phyloP scores from a whole-genome alignment of 2,888 invertebrate genomes.

The Erpobdella octoculata region DNA sequence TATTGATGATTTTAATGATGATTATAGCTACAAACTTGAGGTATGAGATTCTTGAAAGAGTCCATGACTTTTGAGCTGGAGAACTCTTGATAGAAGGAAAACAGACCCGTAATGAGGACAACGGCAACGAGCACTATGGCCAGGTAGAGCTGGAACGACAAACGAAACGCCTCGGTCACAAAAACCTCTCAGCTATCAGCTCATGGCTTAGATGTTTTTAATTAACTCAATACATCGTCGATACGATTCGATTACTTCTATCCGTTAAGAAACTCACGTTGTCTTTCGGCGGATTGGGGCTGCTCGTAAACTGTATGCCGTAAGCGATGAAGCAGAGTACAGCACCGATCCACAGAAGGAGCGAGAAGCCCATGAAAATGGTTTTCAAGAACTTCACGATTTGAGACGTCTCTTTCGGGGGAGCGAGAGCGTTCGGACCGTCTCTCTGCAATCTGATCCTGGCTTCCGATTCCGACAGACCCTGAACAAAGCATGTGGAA shows the following conservation, averaged over 20 bases:
- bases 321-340: slow-evolving; percentile 28
- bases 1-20: too few relatives aligned
- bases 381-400: slow-evolving; percentile 21
- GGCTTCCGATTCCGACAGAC: slow-evolving; percentile 5
- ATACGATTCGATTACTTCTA: not conserved
- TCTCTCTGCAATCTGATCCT: slow-evolving; percentile 8
- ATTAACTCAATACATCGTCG: not conserved
- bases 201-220: not conserved
- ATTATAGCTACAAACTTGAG: slow-evolving; percentile 17
- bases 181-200: too few relatives aligned
- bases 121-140: slow-evolving; percentile 26
- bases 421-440: slow-evolving; percentile 23
- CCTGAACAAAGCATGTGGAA: not conserved
- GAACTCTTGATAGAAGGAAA: slow-evolving; percentile 27
- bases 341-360: slow-evolving; percentile 28
- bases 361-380: slow-evolving; percentile 24
- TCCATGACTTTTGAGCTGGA: slow-evolving; percentile 28
- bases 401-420: slow-evolving; percentile 14
- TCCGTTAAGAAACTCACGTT: not conserved
- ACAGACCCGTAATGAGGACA: slow-evolving; percentile 22
- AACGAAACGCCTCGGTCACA: not conserved
- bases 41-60: slow-evolving; percentile 27
- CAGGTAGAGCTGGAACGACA: slow-evolving; percentile 26
- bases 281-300: slow-evolving; percentile 14
- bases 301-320: slow-evolving; percentile 11